These are phyloP conservation scores for Lycia hirtaria DNA, from an alignment of 2,888 invertebrate genomes.

Conservation along the genomic window DNA sequence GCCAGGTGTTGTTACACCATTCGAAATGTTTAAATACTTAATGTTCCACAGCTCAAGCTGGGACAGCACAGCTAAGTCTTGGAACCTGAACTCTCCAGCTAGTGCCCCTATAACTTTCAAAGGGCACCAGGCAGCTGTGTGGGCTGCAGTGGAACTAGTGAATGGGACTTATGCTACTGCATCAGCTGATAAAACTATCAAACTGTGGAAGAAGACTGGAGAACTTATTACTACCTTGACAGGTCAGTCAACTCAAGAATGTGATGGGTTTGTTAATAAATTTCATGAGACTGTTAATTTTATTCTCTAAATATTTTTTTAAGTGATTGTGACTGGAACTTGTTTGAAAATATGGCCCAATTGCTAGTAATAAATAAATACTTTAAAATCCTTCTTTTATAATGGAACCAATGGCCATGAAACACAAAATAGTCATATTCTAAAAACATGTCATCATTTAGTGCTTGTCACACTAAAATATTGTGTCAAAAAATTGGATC, in stretches of 20 bases:
- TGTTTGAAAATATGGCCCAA: no score
- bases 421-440: no score
- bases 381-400: no score
- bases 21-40: background rate
- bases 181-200: conserved; percentile 96
- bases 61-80: conserved; percentile 95
- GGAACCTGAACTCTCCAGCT: conserved; percentile 87
- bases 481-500: no score
- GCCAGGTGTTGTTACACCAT: background rate
- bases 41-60: conserved; percentile 92
- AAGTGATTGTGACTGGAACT: no score
- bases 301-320: no score
- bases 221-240: conserved; percentile 87
- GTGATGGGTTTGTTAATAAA: no score
- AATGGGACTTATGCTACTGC: conserved; percentile 90
- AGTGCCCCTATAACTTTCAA: conserved; percentile 84
- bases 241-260: conserved; percentile 70
- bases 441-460: no score
- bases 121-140: conserved; percentile 94
- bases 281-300: no score
- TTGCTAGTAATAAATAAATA: no score
- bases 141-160: conserved; percentile 88
- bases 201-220: conserved; percentile 91
- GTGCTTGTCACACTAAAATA: no score
- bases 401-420: no score